Evolutionary conservation across 2,888 invertebrate genomes (phyloP).

Genomic region (Adelognathus sp.): DNA sequence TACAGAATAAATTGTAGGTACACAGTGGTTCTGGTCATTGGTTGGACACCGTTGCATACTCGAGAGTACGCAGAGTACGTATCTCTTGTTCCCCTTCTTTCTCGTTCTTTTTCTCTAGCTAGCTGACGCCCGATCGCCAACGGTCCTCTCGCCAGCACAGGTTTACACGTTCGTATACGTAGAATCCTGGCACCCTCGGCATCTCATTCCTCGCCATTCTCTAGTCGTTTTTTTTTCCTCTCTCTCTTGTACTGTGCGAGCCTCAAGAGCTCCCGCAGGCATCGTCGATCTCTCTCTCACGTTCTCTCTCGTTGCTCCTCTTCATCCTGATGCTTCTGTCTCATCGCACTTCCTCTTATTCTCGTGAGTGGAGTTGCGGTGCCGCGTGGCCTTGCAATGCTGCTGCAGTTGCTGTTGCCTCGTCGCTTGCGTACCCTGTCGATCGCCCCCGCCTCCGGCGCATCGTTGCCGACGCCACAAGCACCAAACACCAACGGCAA

Average conservation of each 20-base stretch:
- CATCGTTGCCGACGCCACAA: constrained; percentile 69
- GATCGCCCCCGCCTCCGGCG: constrained; percentile 38
- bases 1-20: not conserved
- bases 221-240: constrained; percentile 1
- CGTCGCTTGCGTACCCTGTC: constrained; percentile 3
- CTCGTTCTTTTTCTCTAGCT: not conserved
- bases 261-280: constrained; percentile 33
- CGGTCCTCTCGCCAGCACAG: constrained; percentile 26
- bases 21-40: not conserved
- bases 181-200: constrained; percentile 15
- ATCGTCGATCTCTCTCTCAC: not conserved
- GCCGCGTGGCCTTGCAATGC: constrained; percentile 78
- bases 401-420: constrained; percentile 60
- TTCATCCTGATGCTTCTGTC: constrained; percentile 58
- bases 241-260: not conserved
- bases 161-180: constrained; percentile 26
- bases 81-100: not conserved
- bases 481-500: constrained; percentile 22
- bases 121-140: constrained; percentile 13
- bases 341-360: constrained; percentile 66
- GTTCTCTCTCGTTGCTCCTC: constrained; percentile 59
- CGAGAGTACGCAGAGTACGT: not conserved
- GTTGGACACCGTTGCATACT: not conserved
- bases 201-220: constrained; percentile 11
- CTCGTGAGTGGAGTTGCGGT: constrained; percentile 70